Evolutionary conservation across 2,888 invertebrate species (phyloP).

Genomic region (Drosophila atripex): DNA sequence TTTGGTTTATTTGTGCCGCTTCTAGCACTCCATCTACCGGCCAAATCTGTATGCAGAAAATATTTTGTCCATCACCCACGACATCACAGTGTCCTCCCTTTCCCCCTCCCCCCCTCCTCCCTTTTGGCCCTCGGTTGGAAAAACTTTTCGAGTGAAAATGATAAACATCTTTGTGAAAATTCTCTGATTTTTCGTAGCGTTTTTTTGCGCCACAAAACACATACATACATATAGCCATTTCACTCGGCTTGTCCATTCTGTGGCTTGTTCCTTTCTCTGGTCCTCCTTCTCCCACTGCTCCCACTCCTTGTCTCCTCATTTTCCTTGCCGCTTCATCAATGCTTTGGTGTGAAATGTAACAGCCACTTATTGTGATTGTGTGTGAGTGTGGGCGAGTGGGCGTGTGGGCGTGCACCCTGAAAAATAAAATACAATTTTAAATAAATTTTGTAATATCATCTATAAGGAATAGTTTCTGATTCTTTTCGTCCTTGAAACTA

Average conservation of each 20-base stretch:
- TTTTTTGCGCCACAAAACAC: conserved; percentile 7
- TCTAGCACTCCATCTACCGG: conserved; percentile 68
- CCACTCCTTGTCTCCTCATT: conserved; percentile 17
- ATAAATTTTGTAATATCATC: no score
- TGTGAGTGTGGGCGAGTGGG: conserved; percentile 5
- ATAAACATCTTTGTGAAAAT: conserved; percentile 79
- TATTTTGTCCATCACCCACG: conserved; percentile 58
- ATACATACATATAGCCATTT: conserved; percentile 18
- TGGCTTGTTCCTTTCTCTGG: conserved; percentile 38
- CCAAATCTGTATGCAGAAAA: conserved; percentile 79
- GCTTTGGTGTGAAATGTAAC: conserved; percentile 76
- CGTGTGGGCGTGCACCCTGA: background rate
- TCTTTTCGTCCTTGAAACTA: no score
- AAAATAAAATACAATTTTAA: background rate
- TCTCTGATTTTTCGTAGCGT: conserved; percentile 63
- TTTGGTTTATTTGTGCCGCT: conserved; percentile 32
- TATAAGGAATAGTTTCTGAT: no score
- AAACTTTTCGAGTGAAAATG: conserved; percentile 77
- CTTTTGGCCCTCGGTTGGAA: conserved; percentile 24
- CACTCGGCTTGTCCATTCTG: conserved; percentile 46
- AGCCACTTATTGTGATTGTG: conserved; percentile 79
- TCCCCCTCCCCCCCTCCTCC: no score
- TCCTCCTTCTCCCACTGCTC: conserved; percentile 21
- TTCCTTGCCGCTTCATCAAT: conserved; percentile 68
- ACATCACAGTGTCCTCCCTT: conserved; percentile 14